phyloP scores from a whole-genome alignment of 2,888 invertebrate genomes.

The Hyles lineata region DNA sequence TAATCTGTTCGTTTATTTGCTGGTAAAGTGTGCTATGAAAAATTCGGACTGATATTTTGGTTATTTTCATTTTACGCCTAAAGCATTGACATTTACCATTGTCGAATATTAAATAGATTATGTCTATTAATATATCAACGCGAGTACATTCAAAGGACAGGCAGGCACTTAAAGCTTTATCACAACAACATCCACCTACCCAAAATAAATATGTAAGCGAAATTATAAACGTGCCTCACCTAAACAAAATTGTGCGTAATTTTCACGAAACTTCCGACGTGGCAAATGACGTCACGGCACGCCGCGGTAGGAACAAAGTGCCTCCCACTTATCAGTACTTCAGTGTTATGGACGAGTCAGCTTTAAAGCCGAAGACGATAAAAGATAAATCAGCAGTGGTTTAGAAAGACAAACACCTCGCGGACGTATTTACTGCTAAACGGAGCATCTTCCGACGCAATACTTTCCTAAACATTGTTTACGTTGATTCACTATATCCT shows the following conservation, averaged over 20 bases:
- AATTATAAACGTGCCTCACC: conserved; percentile 11
- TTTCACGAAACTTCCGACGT: conserved; percentile 14
- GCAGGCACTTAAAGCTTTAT: not conserved
- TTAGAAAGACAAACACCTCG: conserved; percentile 54
- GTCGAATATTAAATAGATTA: too few species aligned
- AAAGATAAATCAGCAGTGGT: conserved; percentile 51
- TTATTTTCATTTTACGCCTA: too few species aligned
- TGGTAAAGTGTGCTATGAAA: too few species aligned
- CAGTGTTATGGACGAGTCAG: conserved; percentile 46
- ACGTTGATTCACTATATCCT: conserved; percentile 54
- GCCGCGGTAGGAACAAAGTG: conserved; percentile 22
- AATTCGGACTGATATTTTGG: too few species aligned
- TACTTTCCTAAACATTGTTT: conserved; percentile 36
- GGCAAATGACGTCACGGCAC: conserved; percentile 20
- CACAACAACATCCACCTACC: not conserved
- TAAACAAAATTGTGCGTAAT: conserved; percentile 19
- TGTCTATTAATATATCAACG: too few species aligned
- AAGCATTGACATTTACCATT: too few species aligned
- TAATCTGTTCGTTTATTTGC: too few species aligned
- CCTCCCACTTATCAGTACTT: conserved; percentile 35
- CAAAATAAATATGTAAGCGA: conserved; percentile 17
- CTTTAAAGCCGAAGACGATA: conserved; percentile 48
- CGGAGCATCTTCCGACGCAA: conserved; percentile 45
- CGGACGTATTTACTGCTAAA: conserved; percentile 58
- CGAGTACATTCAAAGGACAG: not conserved